Conservation (phyloP, 2,888 invertebrate genomes). For the Perizoma affinitatum region DNA sequence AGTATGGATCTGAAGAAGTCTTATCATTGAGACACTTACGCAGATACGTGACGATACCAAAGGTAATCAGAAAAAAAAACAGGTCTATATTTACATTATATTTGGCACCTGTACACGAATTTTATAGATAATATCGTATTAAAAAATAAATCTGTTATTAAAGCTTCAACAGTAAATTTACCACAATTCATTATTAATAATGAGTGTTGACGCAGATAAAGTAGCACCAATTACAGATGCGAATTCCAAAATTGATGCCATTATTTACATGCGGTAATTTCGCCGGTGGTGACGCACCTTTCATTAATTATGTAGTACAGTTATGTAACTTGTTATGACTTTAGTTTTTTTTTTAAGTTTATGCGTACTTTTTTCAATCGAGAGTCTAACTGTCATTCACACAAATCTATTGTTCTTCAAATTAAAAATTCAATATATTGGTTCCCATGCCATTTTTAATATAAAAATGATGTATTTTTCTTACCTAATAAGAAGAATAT, state of each 20-base stretch:
- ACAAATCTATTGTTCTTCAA: too few species aligned
- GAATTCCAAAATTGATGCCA: constrained; percentile 3
- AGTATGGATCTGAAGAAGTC: too few species aligned
- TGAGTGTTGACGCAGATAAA: constrained; percentile 22
- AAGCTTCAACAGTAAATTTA: constrained; percentile 2
- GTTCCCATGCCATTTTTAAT: too few species aligned
- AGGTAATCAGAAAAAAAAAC: too few species aligned
- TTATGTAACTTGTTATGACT: neutral
- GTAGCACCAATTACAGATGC: constrained; percentile 15
- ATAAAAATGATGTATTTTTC: too few species aligned
- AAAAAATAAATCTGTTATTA: neutral
- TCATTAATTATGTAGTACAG: neutral
- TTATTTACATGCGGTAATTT: constrained; percentile 1
- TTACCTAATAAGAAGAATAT: too few species aligned
- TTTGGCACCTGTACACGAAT: too few species aligned
- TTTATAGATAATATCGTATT: neutral
- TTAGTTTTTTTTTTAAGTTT: neutral
- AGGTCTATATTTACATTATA: too few species aligned
- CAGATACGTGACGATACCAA: too few species aligned
- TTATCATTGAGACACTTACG: too few species aligned
- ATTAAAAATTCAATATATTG: too few species aligned
- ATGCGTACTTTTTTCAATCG: neutral
- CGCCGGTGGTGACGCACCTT: neutral
- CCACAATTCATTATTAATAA: constrained; percentile 15
- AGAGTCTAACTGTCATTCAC: too few species aligned